Base-by-base conservation (phyloP, 2,888 invertebrate species). In the Tenthredo notha region DNA sequence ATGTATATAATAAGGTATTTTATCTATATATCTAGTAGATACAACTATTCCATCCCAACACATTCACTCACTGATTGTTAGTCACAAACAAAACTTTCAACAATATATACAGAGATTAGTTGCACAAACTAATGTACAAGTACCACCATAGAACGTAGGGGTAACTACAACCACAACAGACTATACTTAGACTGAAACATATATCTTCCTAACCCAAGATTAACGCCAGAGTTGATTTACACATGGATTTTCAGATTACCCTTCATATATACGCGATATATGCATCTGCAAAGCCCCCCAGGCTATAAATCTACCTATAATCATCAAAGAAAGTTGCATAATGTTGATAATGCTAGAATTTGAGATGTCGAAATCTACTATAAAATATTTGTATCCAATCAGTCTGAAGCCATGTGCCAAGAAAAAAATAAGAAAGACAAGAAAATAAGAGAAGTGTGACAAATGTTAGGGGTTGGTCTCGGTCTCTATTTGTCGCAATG, bases 171-270 rank as follows among this genome's bases (percentile, higher is more conserved):
- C 61, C 21, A 61, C 61, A 61, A 25, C 74, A 25, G 6, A 9
- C 43, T 43, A 43, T 25, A 15, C 29, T 37, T 29, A 47, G 47
- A 75, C 18, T 50, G 12, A 54, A 54, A 33, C 77, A 15, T 77
- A 7, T 77, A 77, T 54, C 29, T 18, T 77, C 29, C 33, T 47
- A 47, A 15, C 18, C 15, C 33, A 29, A 77, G 50, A 77, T 50
- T 29, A 75, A 75, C 21, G 47, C 75, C 47, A 75, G 21, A 47
- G n/a, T 75, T 47, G 75, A 75, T 75, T 75, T 47, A 54, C 50
- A 29, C n/a, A 9, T 29, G 33, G 75, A 77, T 50, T 77, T 50
- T 77, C 29, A 77, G 75, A 77, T 77, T 50, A 77, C 47, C 75
- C 75, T 50, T 50, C 75, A 37, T 47, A 74, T 54, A 77, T 47